Base-by-base conservation (phyloP, 2,888 invertebrate species). In the Eugnorisma glareosa region DNA sequence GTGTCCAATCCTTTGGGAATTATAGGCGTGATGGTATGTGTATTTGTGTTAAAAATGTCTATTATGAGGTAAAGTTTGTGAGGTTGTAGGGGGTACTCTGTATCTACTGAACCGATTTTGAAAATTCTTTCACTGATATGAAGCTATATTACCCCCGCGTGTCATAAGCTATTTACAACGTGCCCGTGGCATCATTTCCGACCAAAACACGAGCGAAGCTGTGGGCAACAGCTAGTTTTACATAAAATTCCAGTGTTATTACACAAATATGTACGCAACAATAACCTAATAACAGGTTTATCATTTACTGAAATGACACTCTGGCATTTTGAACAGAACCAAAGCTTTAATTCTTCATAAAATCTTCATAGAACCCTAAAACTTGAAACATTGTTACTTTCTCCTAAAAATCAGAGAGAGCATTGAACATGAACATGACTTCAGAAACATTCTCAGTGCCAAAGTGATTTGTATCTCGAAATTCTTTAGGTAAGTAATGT, bases 361-460 rank as follows among this genome's bases (percentile, higher is more conserved):
- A 61, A 67, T 67, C 10, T 40, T 40, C 48, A 57, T 7, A 51
- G 6, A 66, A 75, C 43, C 59, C 45, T 57, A 24, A 15, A 66
- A 74, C 54, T 78, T 81, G 15, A 28, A 77, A 82, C 59, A 73
- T 59, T 73, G 24, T 67, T 84, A 59, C 51, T 35, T 71, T 71
- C 37, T 35, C 72, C 31, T 40, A 68, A 82, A 71, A 75, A 77
- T 75, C 40, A 64, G 37, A 51, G 57, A 31, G 15, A 66, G 37
- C 45, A 48, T 66, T 74, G 10, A 54, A 51, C 24, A 37, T 43
- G 75, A 35, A 35, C 4, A 35, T 35, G 4, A 79, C 37, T 82
- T 73, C 31, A 69, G 28, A 82, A 85, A 80, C 67, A 77, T 87
- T 77, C 61, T 59, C 43, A 74, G 45, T 61, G 54, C 15, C 18